phyloP scores from a whole-genome alignment of 2,797 vertebrate species.

The Peromyscus aztecus region DNA sequence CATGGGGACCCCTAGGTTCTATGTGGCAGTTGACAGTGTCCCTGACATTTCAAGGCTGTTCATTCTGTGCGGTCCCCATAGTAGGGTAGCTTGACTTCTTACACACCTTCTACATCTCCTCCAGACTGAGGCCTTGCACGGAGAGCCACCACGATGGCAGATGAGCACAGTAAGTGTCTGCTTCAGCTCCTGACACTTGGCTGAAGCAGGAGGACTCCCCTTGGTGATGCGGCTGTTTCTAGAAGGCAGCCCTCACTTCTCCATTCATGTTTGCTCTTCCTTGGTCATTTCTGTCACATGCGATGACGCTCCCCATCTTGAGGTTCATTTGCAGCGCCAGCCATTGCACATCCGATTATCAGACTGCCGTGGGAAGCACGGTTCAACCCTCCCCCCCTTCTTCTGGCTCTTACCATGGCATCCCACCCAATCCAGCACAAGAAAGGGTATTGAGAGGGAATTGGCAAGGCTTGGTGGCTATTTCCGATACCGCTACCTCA shows the following conservation, averaged over 20 bases:
- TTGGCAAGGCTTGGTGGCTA: background rate
- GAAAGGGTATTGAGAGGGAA: background rate
- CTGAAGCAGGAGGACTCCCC: background rate
- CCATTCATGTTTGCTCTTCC: fast-evolving
- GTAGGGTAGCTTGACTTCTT: too few relatives aligned
- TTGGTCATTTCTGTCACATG: background rate
- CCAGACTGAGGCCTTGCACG: background rate
- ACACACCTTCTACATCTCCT: background rate
- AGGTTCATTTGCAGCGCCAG: background rate
- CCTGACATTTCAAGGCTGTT: background rate
- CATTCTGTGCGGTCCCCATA: background rate
- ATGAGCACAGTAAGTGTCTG: fast-evolving
- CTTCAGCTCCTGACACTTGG: background rate
- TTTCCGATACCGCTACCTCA: background rate
- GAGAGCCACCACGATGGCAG: background rate
- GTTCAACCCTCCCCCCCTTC: background rate
- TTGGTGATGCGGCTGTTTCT: background rate
- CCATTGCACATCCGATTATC: background rate
- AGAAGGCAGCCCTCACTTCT: background rate
- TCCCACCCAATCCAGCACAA: background rate
- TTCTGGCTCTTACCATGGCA: fast-evolving
- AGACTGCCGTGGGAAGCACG: background rate
- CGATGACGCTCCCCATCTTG: background rate
- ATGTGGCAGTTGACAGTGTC: background rate
- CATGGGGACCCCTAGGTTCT: background rate